phyloP scores from a whole-genome alignment of 2,888 invertebrate species.

The Sphecodes monilicornis region DNA sequence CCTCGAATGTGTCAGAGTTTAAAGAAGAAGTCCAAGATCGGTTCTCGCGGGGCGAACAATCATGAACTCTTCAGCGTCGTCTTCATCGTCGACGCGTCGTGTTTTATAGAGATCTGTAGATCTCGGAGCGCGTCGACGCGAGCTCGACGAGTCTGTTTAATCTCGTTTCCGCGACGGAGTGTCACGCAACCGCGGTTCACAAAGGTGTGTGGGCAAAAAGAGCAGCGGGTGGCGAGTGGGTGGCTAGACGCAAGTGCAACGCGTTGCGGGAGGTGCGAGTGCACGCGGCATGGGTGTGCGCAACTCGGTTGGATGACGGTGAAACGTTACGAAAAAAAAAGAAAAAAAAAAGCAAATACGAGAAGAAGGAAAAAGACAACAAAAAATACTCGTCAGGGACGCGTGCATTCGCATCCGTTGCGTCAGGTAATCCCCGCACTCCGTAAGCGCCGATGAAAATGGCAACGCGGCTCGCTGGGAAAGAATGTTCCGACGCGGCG shows the following conservation, averaged over 20 bases:
- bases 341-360: neutral
- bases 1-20: neutral
- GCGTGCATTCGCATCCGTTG: neutral
- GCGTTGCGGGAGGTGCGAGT: neutral
- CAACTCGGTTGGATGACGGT: neutral
- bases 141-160: neutral
- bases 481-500: neutral
- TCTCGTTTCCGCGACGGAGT: constrained; percentile 11
- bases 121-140: neutral
- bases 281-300: neutral
- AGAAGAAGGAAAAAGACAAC: neutral
- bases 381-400: constrained; percentile 3
- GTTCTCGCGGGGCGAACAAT: neutral
- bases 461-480: neutral
- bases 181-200: neutral
- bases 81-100: neutral
- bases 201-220: constrained; percentile 1
- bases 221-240: neutral
- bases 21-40: neutral
- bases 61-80: neutral
- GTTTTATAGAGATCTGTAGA: neutral
- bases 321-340: neutral
- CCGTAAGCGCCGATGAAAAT: neutral
- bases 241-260: neutral
- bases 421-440: neutral